Evolutionary conservation across 2,888 invertebrate genomes (phyloP), one percentile per base, ranked within the genome.

Genomic region (Tipula lateralis): DNA sequence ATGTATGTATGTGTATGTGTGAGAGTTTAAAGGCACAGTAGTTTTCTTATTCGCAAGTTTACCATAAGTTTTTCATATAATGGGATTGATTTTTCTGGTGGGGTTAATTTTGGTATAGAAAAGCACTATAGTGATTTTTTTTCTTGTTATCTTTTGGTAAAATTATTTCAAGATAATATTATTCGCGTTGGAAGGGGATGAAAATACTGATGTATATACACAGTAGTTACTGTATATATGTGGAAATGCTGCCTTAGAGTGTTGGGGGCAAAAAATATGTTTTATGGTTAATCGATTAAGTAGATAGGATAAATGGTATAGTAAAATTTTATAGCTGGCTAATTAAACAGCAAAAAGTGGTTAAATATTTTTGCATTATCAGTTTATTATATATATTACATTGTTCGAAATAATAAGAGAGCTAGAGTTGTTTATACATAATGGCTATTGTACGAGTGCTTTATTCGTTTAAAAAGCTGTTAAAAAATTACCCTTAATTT

Each of bases 201-300:
- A 66, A 66, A 5, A 66, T 66, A 66, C 66, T 66, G n/a, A n/a
- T n/a, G n/a, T n/a, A n/a, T n/a, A n/a, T 66, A 66, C 9, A 9
- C 9, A 24, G 66, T 39, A 3, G 32, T 44, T n/a, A 3, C 3
- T n/a, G n/a, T n/a, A n/a, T 44, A 44, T n/a, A 44, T 9, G 24
- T 24, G 24, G 66, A 9, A 24, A 24, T 66, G 24, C 24, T 66
- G 66, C 12, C n/a, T 24, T 24, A 66, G 66, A 66, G 66, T 66
- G 66, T 66, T 24, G 1, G 24, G 24, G 9, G 24, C 13, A 66
- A 66, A 66, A 66, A 66, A 66, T 66, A 66, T 66, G 66, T 66
- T 66, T 66, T 66, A 66, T 66, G 66, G 66, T 66, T 66, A 66
- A 66, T 66, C 66, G 66, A 66, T 66, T 66, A 66, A 66, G 24